Conservation (phyloP, 2,888 invertebrate species). For the Caenorhabditis panamensis region DNA sequence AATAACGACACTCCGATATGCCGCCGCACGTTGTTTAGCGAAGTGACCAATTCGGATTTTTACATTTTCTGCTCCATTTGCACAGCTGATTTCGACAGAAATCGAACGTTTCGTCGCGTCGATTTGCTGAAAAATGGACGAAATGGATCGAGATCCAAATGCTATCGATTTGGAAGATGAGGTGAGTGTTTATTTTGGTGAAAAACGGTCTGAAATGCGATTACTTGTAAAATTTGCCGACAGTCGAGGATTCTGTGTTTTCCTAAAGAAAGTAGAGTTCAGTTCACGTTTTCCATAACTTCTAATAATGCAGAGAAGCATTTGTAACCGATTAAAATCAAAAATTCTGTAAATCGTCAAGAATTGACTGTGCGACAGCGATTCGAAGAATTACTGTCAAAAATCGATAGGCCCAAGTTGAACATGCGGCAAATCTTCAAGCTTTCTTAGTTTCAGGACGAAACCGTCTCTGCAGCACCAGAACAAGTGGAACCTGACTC, state of each 20-base stretch:
- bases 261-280: too few relatives aligned
- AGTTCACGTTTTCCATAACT: too few relatives aligned
- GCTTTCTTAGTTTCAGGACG: too few relatives aligned
- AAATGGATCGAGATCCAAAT: neutral
- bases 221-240: neutral
- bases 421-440: too few relatives aligned
- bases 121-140: conserved; percentile 25
- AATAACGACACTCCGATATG: conserved; percentile 31
- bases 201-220: neutral
- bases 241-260: too few relatives aligned
- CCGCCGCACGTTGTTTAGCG: conserved; percentile 23
- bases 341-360: too few relatives aligned
- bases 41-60: neutral
- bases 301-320: too few relatives aligned
- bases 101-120: neutral
- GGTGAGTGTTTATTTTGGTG: conserved; percentile 19
- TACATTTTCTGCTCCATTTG: conserved; percentile 1
- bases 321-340: too few relatives aligned
- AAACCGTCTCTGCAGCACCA: neutral
- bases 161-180: conserved; percentile 30
- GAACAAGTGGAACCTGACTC: neutral
- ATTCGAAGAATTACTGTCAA: too few relatives aligned
- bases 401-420: too few relatives aligned
- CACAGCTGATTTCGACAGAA: neutral
- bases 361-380: too few relatives aligned